Evolutionary conservation across 2,888 invertebrate species (phyloP).

Genomic region (Melieria omissa): DNA sequence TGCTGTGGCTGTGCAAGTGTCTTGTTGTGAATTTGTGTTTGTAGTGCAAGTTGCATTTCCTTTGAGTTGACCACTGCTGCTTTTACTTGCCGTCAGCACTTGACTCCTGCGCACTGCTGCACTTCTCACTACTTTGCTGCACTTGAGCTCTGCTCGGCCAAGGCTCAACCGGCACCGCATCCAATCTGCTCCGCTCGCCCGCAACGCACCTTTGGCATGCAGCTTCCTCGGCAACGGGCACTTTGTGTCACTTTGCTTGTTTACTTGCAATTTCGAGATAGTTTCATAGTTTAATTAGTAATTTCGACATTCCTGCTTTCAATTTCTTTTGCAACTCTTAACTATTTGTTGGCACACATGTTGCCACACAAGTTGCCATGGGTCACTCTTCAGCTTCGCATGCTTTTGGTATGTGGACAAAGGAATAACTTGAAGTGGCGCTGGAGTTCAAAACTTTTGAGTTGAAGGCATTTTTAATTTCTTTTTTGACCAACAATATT

Average conservation of each 20-base stretch:
- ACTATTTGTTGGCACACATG: background rate
- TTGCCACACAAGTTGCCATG: too few species aligned
- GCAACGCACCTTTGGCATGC: background rate
- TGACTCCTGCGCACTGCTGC: background rate
- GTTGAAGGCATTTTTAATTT: too few species aligned
- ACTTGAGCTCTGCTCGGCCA: too few species aligned
- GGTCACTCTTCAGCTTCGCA: too few species aligned
- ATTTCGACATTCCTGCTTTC: slow-evolving; percentile 22
- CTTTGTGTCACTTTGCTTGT: slow-evolving; percentile 4
- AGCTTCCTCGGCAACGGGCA: slow-evolving; percentile 22
- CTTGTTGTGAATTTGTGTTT: too few species aligned
- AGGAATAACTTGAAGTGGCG: too few species aligned
- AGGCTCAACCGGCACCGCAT: background rate
- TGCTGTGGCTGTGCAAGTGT: too few species aligned
- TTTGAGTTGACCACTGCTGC: background rate
- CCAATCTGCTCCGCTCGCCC: background rate
- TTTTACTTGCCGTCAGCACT: background rate
- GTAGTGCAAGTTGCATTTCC: too few species aligned
- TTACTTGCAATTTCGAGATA: slow-evolving; percentile 18
- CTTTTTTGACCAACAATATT: too few species aligned
- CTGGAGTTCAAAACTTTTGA: too few species aligned
- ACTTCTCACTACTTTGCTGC: background rate
- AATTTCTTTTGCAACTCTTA: slow-evolving; percentile 17
- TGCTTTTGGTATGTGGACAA: too few species aligned
- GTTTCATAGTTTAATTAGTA: slow-evolving; percentile 33